These are phyloP conservation scores for Onychomys torridus DNA, from an alignment of 2,797 vertebrate genomes.

Conservation along the genomic window DNA sequence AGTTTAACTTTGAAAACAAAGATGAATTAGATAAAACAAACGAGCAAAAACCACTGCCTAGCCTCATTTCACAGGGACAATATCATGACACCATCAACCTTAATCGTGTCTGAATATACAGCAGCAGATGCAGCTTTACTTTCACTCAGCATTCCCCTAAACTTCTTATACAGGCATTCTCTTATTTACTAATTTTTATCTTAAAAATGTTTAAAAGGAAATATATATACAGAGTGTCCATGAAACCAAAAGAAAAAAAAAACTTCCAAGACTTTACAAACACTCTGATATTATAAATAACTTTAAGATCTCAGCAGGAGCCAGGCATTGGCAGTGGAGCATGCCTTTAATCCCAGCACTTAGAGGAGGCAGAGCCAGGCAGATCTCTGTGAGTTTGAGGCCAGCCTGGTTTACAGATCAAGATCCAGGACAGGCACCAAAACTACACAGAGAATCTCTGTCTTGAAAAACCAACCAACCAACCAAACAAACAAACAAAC, in stretches of 20 bases:
- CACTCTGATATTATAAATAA: not conserved
- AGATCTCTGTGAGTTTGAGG: too few relatives aligned
- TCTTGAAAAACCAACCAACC: too few relatives aligned
- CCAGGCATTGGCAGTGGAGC: too few relatives aligned
- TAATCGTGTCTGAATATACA: slow-evolving; percentile 12
- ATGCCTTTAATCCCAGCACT: too few relatives aligned
- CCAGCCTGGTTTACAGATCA: too few relatives aligned
- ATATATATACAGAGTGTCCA: not conserved
- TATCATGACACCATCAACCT: not conserved
- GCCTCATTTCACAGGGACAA: slow-evolving; percentile 31
- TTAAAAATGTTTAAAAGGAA: slow-evolving; percentile 25
- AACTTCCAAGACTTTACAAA: slow-evolving; percentile 11
- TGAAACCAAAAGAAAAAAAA: slow-evolving; percentile 43
- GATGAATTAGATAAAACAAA: not conserved
- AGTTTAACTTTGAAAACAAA: slow-evolving; percentile 57
- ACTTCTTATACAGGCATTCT: not conserved
- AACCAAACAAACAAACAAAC: too few relatives aligned
- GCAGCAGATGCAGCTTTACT: not conserved
- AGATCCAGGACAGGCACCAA: too few relatives aligned
- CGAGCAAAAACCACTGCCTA: not conserved
- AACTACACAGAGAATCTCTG: too few relatives aligned
- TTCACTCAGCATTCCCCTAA: slow-evolving; percentile 27
- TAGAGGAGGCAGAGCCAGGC: too few relatives aligned
- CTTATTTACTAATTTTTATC: not conserved
- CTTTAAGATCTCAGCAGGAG: slow-evolving; percentile 37